These are phyloP conservation scores for Oxyruncus cristatus DNA, from an alignment of 2,113 vertebrate genomes.

Conservation along the genomic window DNA sequence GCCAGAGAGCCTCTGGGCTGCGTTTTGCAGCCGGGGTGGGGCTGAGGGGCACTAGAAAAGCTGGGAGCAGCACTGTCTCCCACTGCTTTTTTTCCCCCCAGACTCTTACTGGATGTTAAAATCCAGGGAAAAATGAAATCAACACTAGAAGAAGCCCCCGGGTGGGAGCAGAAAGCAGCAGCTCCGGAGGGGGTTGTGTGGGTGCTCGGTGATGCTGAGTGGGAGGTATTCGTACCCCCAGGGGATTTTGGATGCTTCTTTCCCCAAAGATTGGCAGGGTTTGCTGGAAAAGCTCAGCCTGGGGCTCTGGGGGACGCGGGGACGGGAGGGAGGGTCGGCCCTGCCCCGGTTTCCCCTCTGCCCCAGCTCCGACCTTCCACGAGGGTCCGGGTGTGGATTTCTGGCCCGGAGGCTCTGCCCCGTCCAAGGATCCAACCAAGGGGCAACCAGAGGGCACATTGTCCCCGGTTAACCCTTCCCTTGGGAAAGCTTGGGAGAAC, in stretches of 20 bases:
- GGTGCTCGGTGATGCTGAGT: fast-evolving
- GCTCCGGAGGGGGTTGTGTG: background rate
- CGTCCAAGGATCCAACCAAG: fast-evolving
- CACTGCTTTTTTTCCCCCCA: background rate
- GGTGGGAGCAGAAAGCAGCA: background rate
- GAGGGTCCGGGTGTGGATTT: background rate
- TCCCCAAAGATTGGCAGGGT: background rate
- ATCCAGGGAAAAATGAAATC: background rate
- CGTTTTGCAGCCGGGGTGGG: background rate
- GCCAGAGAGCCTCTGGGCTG: fast-evolving
- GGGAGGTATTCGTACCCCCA: background rate
- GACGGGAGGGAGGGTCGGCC: background rate
- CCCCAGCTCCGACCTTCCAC: background rate
- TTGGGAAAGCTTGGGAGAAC: background rate
- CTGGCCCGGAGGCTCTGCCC: background rate
- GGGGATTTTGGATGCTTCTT: background rate
- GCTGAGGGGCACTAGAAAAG: background rate
- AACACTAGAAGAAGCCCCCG: fast-evolving
- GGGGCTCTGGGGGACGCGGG: background rate
- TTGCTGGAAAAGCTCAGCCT: background rate
- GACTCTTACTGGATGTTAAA: background rate
- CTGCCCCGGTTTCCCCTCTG: background rate
- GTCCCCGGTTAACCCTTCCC: background rate
- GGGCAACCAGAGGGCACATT: fast-evolving
- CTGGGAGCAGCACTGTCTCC: background rate